Evolutionary conservation across 2,888 invertebrate species (phyloP).

Genomic region (Drosophila kanekoi): DNA sequence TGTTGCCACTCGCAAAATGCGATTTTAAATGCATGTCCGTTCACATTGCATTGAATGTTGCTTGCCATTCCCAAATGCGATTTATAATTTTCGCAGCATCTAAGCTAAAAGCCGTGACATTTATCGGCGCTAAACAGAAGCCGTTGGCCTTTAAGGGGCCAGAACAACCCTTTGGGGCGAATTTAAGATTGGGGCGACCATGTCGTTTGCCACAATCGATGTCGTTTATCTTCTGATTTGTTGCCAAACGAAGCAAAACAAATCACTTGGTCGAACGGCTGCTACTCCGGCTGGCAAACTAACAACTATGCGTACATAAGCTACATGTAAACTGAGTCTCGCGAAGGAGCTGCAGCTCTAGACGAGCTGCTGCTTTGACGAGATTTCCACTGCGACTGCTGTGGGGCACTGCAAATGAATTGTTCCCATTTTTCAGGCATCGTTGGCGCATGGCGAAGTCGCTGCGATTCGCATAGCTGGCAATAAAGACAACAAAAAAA

Average conservation of each 20-base stretch:
- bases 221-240: constrained; percentile 79
- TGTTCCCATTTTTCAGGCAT: constrained; percentile 76
- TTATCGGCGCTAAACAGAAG: constrained; percentile 37
- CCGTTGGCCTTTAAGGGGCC: constrained; percentile 21
- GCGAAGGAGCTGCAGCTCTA: constrained; percentile 46
- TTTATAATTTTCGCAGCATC: constrained; percentile 31
- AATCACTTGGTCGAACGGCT: constrained; percentile 74
- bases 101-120: constrained; percentile 46
- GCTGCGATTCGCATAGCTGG: constrained; percentile 46
- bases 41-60: constrained; percentile 28
- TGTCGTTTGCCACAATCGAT: constrained; percentile 77
- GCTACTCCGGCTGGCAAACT: constrained; percentile 43
- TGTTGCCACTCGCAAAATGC: constrained; percentile 51
- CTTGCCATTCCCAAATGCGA: constrained; percentile 24
- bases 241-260: constrained; percentile 78
- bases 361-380: constrained; percentile 29
- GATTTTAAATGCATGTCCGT: constrained; percentile 61
- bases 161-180: constrained; percentile 38
- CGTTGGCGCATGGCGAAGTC: constrained; percentile 47
- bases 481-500: constrained; percentile 67
- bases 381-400: constrained; percentile 39
- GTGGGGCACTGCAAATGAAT: constrained; percentile 65
- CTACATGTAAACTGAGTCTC: constrained; percentile 23
- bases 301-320: constrained; percentile 56
- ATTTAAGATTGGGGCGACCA: constrained; percentile 42